phyloP scores from a whole-genome alignment of 2,888 invertebrate genomes.

The Ectemnius continuus region DNA sequence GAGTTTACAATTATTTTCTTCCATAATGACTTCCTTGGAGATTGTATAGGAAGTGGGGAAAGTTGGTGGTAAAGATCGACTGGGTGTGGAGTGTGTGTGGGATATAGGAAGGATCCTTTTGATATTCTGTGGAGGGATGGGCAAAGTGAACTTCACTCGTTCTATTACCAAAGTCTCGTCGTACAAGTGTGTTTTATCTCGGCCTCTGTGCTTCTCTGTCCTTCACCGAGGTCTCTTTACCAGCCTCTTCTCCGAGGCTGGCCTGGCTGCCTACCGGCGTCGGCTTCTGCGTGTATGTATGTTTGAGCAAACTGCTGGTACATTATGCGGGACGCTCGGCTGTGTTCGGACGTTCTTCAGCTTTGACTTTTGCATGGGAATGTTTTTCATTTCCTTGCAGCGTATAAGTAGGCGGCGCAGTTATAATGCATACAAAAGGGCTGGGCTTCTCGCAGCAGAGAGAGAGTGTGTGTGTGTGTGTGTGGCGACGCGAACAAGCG shows the following conservation, averaged over 20 bases:
- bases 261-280: constrained; percentile 19
- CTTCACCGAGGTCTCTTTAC: not conserved
- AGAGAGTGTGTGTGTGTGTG: no score
- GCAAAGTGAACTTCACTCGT: constrained; percentile 56
- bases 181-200: constrained; percentile 34
- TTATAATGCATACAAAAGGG: constrained; percentile 30
- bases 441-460: constrained; percentile 14
- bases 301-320: constrained; percentile 57
- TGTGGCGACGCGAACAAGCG: constrained; percentile 34
- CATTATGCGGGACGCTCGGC: constrained; percentile 44
- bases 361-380: constrained; percentile 51
- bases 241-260: constrained; percentile 1
- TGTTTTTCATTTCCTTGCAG: constrained; percentile 51
- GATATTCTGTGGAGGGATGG: constrained; percentile 33
- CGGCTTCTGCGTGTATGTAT: constrained; percentile 44
- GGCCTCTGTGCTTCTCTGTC: constrained; percentile 21
- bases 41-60: no score
- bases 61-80: constrained; percentile 25
- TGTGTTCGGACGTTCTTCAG: constrained; percentile 51
- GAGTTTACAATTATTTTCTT: no score
- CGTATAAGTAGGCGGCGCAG: constrained; percentile 35
- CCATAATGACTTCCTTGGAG: no score
- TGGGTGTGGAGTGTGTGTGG: not conserved
- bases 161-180: constrained; percentile 54
- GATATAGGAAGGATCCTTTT: constrained; percentile 25